phyloP scores from a whole-genome alignment of 2,113 vertebrate species.

The Malurus elegans region DNA sequence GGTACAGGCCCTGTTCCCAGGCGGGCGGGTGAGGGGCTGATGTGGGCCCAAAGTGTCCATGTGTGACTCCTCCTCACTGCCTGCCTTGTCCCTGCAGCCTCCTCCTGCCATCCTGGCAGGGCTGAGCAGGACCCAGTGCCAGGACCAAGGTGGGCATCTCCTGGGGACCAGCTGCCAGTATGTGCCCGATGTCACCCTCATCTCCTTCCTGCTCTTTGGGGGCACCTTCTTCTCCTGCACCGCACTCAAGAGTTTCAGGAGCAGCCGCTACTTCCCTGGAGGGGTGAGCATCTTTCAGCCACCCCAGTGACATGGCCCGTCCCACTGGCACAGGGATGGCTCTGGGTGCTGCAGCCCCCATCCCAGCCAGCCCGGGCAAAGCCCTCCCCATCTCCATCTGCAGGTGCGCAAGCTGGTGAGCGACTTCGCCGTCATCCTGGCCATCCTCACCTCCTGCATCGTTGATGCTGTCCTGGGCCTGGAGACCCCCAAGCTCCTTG shows the following conservation, averaged over 20 bases:
- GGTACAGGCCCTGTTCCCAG: neutral
- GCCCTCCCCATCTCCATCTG: neutral
- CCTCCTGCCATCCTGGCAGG: neutral
- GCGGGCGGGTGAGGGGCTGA: fast-evolving
- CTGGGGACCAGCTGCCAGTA: slow-evolving; percentile 71
- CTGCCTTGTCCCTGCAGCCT: neutral
- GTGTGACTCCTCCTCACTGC: neutral
- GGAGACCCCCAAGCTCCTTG: slow-evolving; percentile 77
- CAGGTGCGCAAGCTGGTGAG: slow-evolving; percentile 74
- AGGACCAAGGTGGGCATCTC: slow-evolving; percentile 62
- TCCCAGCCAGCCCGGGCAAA: neutral
- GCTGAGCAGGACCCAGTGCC: slow-evolving; percentile 68
- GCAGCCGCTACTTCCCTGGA: slow-evolving; percentile 71
- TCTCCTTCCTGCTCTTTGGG: slow-evolving; percentile 77
- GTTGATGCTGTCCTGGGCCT: slow-evolving; percentile 71
- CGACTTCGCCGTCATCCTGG: slow-evolving; percentile 77
- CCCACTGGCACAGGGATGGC: fast-evolving
- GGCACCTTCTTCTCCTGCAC: slow-evolving; percentile 73
- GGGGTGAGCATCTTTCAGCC: slow-evolving; percentile 57
- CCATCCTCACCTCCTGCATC: slow-evolving; percentile 73
- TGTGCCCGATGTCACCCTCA: slow-evolving; percentile 74
- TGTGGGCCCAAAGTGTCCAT: neutral
- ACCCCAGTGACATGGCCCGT: fast-evolving
- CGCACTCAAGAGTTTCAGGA: slow-evolving; percentile 67
- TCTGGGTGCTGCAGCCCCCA: neutral